Evolutionary conservation across 2,888 invertebrate genomes (phyloP).

Genomic region (Platerodrilus igneus): DNA sequence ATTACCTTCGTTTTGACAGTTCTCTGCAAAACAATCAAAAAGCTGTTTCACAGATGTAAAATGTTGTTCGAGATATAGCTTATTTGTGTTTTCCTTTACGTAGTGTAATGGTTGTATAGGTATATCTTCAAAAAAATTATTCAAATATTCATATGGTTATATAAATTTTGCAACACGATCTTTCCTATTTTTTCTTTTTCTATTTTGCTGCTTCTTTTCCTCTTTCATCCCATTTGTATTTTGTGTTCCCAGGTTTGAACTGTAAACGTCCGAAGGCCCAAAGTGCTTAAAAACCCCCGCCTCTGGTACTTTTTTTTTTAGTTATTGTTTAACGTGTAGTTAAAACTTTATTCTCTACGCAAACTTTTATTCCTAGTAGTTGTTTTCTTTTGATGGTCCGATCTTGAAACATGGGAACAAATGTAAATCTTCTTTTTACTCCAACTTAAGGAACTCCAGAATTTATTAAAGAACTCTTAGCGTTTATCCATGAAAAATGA

Average conservation of each 20-base stretch:
- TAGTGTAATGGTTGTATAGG: constrained; percentile 32
- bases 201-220: not conserved
- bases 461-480: not conserved
- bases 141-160: constrained; percentile 3
- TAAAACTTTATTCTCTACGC: not conserved
- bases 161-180: no score
- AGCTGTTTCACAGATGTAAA: constrained; percentile 13
- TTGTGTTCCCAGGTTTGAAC: not conserved
- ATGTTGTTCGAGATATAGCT: constrained; percentile 28
- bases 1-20: constrained; percentile 1
- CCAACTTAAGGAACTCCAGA: constrained; percentile 1
- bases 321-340: constrained; percentile 2
- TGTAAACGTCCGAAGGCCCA: no score
- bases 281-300: not conserved
- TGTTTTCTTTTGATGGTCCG: not conserved
- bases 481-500: not conserved
- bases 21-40: not conserved
- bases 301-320: constrained; percentile 1
- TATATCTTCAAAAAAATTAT: constrained; percentile 21
- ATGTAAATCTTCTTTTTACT: not conserved
- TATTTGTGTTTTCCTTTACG: constrained; percentile 23
- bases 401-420: constrained; percentile 1
- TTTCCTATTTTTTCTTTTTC: no score
- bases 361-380: not conserved
- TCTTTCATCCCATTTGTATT: constrained; percentile 1